Base-by-base conservation (phyloP, 2,888 invertebrate species). In the Ptychoptera contaminata region DNA sequence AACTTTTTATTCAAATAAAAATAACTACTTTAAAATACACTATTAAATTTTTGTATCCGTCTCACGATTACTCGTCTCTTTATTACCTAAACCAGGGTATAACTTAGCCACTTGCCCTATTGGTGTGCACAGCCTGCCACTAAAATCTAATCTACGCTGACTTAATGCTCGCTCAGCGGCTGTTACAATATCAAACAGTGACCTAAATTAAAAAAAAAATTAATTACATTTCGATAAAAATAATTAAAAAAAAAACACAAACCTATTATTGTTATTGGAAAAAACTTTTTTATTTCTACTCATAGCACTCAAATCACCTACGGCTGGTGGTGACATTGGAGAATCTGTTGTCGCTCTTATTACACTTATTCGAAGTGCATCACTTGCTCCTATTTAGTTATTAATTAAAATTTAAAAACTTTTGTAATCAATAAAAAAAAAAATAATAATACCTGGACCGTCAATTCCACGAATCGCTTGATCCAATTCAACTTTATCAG, bases 321-420 rank as follows among this genome's bases (percentile, higher is more conserved):
- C 62, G 1, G 80, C 77, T 1, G 82, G 82, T 0, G 87, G 87
- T 0, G 88, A 88, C 62, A 87, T 75, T 0, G 87, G 87, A 0
- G 87, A 87, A 60, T 88, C 88, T 0, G 86, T 85, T 0, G 84
- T 85, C 2, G 86, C 82, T 42, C 86, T 67, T 47, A 79, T 75
- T 1, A 78, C 71, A 42, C 62, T 68, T 4, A 68, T 73, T 8
- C 49, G 45, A 32, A 47, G 32, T 9, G 42, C 32, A 40, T 48
- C 49, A n/a, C 15, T 45, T 47, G 15, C 11, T 37, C 16, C 29
- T 14, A 39, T 39, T 40, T 15, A 14, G n/a, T n/a, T n/a, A n/a
- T n/a, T 34, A 35, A 10, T n/a, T 11, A 46, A 50, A 23, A 12
- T 49, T n/a, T 37, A 16, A 37, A 37, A 38, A 2, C 8, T 11